phyloP scores from a whole-genome alignment of 2,888 invertebrate genomes.

The Sinohyriopsis cumingii region DNA sequence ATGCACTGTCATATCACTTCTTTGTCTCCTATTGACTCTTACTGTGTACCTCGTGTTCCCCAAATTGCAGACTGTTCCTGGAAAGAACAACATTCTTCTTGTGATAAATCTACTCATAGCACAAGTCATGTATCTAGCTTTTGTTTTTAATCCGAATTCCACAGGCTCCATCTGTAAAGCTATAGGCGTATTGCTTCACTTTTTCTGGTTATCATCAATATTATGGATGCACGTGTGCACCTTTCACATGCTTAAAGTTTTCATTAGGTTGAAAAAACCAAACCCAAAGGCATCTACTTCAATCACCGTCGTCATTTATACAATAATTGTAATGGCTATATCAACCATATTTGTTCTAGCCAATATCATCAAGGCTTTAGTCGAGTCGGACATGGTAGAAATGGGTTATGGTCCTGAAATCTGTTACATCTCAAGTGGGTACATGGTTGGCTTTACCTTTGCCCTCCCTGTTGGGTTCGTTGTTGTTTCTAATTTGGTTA shows the following conservation, averaged over 20 bases:
- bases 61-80: constrained; percentile 22
- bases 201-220: constrained; percentile 20
- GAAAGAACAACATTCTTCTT: constrained; percentile 27
- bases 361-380: constrained; percentile 15
- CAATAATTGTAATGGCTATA: constrained; percentile 3
- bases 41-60: constrained; percentile 17
- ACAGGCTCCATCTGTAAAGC: constrained; percentile 12
- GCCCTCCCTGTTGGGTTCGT: constrained; percentile 15
- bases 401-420: constrained; percentile 23
- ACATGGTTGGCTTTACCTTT: constrained; percentile 18
- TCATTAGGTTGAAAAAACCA: constrained; percentile 1
- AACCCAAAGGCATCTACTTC: background rate
- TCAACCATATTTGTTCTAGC: constrained; percentile 9
- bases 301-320: constrained; percentile 11
- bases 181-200: constrained; percentile 23
- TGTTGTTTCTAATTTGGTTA: constrained; percentile 11
- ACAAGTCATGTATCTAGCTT: constrained; percentile 12
- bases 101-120: constrained; percentile 13
- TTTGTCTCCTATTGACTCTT: constrained; percentile 16
- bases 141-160: constrained; percentile 8
- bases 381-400: constrained; percentile 1
- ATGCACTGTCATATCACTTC: constrained; percentile 14
- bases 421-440: constrained; percentile 18
- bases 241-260: constrained; percentile 17
- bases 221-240: constrained; percentile 37